phyloP scores from a whole-genome alignment of 2,113 vertebrate genomes.

The Malurus alboscapulatus region DNA sequence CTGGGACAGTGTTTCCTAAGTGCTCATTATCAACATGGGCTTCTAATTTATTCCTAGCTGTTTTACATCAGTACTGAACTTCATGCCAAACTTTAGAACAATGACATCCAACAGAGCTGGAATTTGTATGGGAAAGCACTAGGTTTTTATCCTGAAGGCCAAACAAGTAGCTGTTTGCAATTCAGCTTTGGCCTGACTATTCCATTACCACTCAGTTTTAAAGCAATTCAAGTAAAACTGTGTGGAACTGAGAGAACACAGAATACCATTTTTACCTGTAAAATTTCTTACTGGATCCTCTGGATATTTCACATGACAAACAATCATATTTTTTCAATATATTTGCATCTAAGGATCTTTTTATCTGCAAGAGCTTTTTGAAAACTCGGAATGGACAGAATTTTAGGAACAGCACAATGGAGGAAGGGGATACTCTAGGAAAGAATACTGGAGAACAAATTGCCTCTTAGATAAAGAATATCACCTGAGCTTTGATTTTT shows the following conservation, averaged over 20 bases:
- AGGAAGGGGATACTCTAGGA: neutral
- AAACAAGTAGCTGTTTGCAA: slow-evolving; percentile 49
- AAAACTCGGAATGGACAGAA: neutral
- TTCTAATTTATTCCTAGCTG: slow-evolving; percentile 11
- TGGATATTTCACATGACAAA: neutral
- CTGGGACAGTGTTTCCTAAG: neutral
- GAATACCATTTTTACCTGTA: neutral
- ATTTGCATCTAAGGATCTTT: neutral
- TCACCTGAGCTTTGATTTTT: neutral
- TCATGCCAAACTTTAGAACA: slow-evolving; percentile 13
- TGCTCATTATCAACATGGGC: neutral
- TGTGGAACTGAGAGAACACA: neutral
- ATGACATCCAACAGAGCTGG: slow-evolving; percentile 36
- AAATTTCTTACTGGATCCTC: neutral
- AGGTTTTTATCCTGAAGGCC: slow-evolving; percentile 34
- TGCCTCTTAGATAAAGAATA: neutral
- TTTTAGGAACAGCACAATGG: neutral
- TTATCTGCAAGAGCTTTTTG: neutral
- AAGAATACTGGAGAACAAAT: neutral
- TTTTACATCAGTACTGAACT: slow-evolving; percentile 22
- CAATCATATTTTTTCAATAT: neutral
- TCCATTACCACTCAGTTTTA: neutral
- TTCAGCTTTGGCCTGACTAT: slow-evolving; percentile 16
- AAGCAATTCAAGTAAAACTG: neutral
- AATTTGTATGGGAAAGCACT: slow-evolving; percentile 19